Base-by-base conservation (phyloP, 2,113 vertebrate genomes). In the Willisornis vidua region DNA sequence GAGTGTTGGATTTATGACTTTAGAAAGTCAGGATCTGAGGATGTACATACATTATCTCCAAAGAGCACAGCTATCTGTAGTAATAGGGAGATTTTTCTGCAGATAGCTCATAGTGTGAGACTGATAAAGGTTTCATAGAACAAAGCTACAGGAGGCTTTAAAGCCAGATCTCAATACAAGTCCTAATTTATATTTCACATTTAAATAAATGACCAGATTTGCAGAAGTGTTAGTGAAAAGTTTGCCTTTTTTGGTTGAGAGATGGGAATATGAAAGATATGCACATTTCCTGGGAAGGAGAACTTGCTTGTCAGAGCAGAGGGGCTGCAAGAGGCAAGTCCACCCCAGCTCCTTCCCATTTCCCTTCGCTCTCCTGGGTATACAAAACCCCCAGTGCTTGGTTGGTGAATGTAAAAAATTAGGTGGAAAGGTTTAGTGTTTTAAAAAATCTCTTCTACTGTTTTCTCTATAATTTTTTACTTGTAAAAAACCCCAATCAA, bases 51-150 rank as follows among this genome's bases (percentile, higher is more conserved):
- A 94, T 89, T 94, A 95, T 66, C 91, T 91, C 77, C 91, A 87
- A 92, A 85, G 81, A 96, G 62, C 45, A 85, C 29, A 96, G 95
- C 91, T 72, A 75, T 92, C 71, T 91, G 81, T 76, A 72, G 84
- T 49, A 95, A 92, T 46, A 75, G 84, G 73, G 62, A 95, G 91
- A 94, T 94, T 95, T 94, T 91, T 72, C 73, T 82, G 43, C 73
- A 75, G 93, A 82, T 90, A 78, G 66, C 65, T 96, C 3, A 0
- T 81, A 57, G 86, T 45, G 41, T 61, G 87, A 94, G 77, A 70
- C 76, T 97, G 92, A 91, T 92, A 95, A 95, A 95, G 71, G 74
- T 87, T 95, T 96, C 77, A 72, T 76, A 70, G 82, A 91, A 91
- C 89, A 95, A 94, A 95, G 70, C 59, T 89, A 33, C 0, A 1